These are phyloP conservation scores for Zeus faber DNA, from an alignment of 2,113 vertebrate species.

Conservation along the genomic window DNA sequence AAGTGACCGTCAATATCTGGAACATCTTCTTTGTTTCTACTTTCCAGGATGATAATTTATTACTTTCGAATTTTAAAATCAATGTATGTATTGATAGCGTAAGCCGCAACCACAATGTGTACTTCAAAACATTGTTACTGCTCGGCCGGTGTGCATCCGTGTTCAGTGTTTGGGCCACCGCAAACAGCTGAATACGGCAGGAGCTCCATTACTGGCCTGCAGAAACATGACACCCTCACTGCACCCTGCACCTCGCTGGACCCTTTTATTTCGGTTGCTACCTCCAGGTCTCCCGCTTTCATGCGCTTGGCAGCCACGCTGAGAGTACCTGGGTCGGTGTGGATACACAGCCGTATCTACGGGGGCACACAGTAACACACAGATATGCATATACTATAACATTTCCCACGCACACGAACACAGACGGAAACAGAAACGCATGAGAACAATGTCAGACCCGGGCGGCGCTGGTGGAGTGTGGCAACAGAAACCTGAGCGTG, in stretches of 20 bases:
- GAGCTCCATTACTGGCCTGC: conserved; percentile 61
- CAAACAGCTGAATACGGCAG: conserved; percentile 47
- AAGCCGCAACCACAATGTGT: too few relatives aligned
- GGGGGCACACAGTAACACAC: not conserved
- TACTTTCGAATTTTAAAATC: too few relatives aligned
- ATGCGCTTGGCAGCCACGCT: conserved; percentile 34
- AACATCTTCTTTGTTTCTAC: not conserved
- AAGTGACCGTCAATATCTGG: not conserved
- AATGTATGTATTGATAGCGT: too few relatives aligned
- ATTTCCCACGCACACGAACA: conserved; percentile 8
- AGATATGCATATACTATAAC: not conserved
- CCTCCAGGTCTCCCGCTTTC: conserved; percentile 52
- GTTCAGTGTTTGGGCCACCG: conserved; percentile 28
- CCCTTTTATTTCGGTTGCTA: conserved; percentile 35
- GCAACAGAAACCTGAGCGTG: conserved; percentile 67
- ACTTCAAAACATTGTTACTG: not conserved
- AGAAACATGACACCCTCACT: conserved; percentile 70
- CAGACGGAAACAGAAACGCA: conserved; percentile 7
- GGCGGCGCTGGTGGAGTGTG: conserved; percentile 32
- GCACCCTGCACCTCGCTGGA: conserved; percentile 34
- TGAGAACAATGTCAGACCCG: conserved; percentile 10
- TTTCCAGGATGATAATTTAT: conserved; percentile 8
- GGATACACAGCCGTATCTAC: conserved; percentile 32
- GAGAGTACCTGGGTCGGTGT: conserved; percentile 36
- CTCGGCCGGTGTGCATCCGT: conserved; percentile 31